A percentile compares a stretch with the other conserved stretches of the same genome.
Evolutionary conservation across 2,888 invertebrate genomes (phyloP).

Genomic region (Drosophila fulvimacula): DNA sequence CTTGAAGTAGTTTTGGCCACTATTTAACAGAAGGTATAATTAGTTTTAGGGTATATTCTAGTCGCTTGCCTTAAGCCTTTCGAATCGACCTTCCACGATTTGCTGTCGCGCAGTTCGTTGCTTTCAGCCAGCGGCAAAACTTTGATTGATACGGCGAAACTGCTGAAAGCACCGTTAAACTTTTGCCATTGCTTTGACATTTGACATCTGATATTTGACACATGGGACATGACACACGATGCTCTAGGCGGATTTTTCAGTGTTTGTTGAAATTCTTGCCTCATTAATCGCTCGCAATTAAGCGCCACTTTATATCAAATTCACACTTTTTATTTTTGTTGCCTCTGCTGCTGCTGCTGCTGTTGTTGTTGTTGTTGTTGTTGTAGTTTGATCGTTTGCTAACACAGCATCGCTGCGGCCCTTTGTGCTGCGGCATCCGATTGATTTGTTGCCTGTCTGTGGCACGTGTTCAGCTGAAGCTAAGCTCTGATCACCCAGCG

Average conservation of each 20-base stretch:
- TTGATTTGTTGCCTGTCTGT: slow-evolving; percentile 54
- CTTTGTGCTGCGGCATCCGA: slow-evolving; percentile 27
- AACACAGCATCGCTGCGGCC: slow-evolving; percentile 16
- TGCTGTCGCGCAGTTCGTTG: slow-evolving; percentile 31
- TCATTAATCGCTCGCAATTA: slow-evolving; percentile 78
- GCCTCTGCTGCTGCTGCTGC: slow-evolving; percentile 7
- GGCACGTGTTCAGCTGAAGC: slow-evolving; percentile 47
- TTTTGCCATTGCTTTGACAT: slow-evolving; percentile 70
- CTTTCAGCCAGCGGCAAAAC: slow-evolving; percentile 25
- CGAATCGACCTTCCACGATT: slow-evolving; percentile 39
- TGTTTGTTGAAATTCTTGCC: slow-evolving; percentile 65
- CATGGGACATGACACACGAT: slow-evolving; percentile 34
- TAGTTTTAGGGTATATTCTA: slow-evolving; percentile 18
- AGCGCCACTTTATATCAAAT: slow-evolving; percentile 74
- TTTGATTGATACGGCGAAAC: slow-evolving; percentile 50
- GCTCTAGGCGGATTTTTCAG: slow-evolving; percentile 23
- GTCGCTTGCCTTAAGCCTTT: neutral
- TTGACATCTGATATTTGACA: slow-evolving; percentile 55
- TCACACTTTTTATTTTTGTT: slow-evolving; percentile 46
- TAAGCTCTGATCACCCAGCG: slow-evolving; percentile 3
- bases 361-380: slow-evolving; percentile 9
- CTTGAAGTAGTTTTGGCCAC: neutral
- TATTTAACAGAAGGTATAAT: neutral
- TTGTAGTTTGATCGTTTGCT: slow-evolving; percentile 27
- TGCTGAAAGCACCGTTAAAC: slow-evolving; percentile 69